These are phyloP conservation scores for Poeciliopsis turneri DNA, from an alignment of 2,797 vertebrate genomes.

Conservation along the genomic window DNA sequence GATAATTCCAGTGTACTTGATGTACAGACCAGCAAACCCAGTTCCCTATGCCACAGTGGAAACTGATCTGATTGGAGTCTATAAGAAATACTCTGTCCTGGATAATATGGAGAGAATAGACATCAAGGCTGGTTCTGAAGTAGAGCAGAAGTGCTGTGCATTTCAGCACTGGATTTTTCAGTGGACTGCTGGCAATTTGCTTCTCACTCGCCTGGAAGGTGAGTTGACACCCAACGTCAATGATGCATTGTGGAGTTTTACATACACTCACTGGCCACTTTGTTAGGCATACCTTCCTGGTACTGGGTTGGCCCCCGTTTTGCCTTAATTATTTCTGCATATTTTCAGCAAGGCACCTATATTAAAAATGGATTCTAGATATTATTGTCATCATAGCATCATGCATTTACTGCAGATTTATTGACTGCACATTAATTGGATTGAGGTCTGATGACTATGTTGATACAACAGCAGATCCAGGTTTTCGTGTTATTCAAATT, in stretches of 20 bases:
- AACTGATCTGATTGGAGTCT: conserved; percentile 83
- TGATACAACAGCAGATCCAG: background rate
- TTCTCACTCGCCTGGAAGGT: conserved; percentile 92
- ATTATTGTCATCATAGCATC: background rate
- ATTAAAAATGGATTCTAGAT: background rate
- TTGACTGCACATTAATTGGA: background rate
- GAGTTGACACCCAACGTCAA: conserved; percentile 21
- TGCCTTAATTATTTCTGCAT: background rate
- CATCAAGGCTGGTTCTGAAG: conserved; percentile 72
- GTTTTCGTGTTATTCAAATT: background rate
- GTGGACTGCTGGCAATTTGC: conserved; percentile 94
- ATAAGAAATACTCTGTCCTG: conserved; percentile 81
- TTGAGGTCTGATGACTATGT: background rate
- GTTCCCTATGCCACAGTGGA: conserved; percentile 92
- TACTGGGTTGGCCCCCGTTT: background rate
- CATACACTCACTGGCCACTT: background rate
- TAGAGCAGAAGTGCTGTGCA: conserved; percentile 87
- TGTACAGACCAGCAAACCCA: conserved; percentile 91
- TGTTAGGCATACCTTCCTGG: background rate
- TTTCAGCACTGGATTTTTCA: conserved; percentile 97
- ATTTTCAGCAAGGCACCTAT: background rate
- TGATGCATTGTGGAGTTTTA: background rate
- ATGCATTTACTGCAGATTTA: background rate
- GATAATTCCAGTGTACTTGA: conserved; percentile 89
- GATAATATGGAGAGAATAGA: conserved; percentile 75